A percentile compares a stretch with the other conserved stretches of the same genome.
Evolutionary conservation across 2,888 invertebrate genomes (phyloP).

Genomic region (Drosophila paranaensis): DNA sequence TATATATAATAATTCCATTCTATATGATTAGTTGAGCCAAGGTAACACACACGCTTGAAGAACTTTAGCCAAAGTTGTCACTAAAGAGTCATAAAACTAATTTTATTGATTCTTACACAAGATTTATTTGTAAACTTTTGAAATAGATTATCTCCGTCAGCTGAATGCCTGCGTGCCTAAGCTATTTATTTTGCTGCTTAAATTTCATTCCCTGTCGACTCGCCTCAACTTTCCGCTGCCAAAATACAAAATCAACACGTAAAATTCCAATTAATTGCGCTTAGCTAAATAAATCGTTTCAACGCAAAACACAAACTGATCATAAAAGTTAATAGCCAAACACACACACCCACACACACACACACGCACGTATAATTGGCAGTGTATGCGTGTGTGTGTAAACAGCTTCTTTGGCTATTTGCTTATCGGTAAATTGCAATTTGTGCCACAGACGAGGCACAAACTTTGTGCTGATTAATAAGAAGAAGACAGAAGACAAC

Average conservation of each 20-base stretch:
- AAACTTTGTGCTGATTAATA: slow-evolving; percentile 75
- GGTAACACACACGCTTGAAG: too few species aligned
- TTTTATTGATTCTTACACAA: neutral
- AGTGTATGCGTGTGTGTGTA: slow-evolving; percentile 59
- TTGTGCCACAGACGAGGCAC: slow-evolving; percentile 45
- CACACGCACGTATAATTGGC: slow-evolving; percentile 54
- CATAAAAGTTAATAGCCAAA: slow-evolving; percentile 78
- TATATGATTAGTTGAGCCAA: neutral
- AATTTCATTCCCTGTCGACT: slow-evolving; percentile 4
- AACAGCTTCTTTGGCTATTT: slow-evolving; percentile 77
- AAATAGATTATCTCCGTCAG: slow-evolving; percentile 8
- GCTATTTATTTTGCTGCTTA: slow-evolving; percentile 3
- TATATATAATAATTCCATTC: neutral
- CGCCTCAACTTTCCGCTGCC: slow-evolving; percentile 22
- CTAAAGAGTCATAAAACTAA: neutral
- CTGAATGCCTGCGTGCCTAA: neutral
- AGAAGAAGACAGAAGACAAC: slow-evolving; percentile 48
- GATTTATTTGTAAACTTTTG: slow-evolving; percentile 10
- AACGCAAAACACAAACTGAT: slow-evolving; percentile 81
- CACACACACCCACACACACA: slow-evolving; percentile 22
- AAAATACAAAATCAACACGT: slow-evolving; percentile 76
- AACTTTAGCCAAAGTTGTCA: neutral
- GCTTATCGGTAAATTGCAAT: slow-evolving; percentile 80
- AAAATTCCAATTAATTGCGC: slow-evolving; percentile 81
- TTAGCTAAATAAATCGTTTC: slow-evolving; percentile 81